These are phyloP conservation scores for Chrysolina haemoptera DNA, from an alignment of 2,888 invertebrate genomes.

Conservation along the genomic window DNA sequence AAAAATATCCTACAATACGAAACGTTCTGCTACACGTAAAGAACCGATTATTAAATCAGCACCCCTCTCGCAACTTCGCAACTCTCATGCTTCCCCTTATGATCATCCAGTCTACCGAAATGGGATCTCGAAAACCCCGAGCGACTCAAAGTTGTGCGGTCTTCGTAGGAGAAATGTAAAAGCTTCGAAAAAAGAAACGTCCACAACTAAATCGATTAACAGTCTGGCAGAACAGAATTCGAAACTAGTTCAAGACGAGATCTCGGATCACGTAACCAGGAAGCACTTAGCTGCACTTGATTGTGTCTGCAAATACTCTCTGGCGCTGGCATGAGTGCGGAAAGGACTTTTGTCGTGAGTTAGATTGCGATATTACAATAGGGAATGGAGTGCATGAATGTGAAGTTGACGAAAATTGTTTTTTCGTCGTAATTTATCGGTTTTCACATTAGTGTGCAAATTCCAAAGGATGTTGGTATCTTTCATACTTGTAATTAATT, in stretches of 20 bases:
- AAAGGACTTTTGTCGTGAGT: not conserved
- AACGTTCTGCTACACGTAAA: no score
- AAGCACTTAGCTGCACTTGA: conserved; percentile 41
- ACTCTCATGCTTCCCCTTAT: not conserved
- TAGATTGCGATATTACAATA: not conserved
- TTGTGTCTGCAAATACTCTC: conserved; percentile 22
- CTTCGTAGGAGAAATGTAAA: conserved; percentile 1
- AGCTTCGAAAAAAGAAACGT: conserved; percentile 29
- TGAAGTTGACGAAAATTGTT: not conserved
- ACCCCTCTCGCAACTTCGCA: not conserved
- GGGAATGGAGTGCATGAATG: not conserved
- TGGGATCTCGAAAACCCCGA: not conserved
- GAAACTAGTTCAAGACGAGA: conserved; percentile 39
- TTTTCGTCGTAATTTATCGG: not conserved
- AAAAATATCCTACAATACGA: no score
- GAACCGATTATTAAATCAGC: not conserved
- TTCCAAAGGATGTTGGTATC: no score
- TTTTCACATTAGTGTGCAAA: not conserved
- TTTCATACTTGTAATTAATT: no score
- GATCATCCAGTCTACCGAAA: not conserved
- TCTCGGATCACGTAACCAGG: conserved; percentile 41
- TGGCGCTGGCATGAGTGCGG: not conserved
- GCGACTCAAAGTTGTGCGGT: not conserved
- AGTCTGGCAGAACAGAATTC: conserved; percentile 37
- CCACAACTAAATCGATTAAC: conserved; percentile 40